A percentile compares a stretch with the other conserved stretches of the same genome.
Conservation (phyloP, 2,113 vertebrate genomes). For the Rhinoptilus africanus region DNA sequence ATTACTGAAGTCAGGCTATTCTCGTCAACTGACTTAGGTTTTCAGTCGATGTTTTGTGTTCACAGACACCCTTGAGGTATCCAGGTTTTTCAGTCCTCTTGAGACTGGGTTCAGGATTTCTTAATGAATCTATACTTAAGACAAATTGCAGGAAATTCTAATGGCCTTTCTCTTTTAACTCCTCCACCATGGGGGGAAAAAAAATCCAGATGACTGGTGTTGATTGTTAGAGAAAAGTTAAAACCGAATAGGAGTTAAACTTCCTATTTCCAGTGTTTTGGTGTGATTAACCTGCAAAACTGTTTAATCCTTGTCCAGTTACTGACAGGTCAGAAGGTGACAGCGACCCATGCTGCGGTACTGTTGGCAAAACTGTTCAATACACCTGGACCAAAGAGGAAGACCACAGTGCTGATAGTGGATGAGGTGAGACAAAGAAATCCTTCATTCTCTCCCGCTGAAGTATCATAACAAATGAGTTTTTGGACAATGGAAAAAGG, state of each 20-base stretch:
- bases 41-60: background rate
- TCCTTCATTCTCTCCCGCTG: background rate
- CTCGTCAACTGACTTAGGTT: background rate
- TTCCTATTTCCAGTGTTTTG: background rate
- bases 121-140: background rate
- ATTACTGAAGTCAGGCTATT: background rate
- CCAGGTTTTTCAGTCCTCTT: background rate
- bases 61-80: background rate
- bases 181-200: rapidly evolving
- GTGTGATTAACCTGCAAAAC: background rate
- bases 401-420: constrained; percentile 87
- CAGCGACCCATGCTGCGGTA: constrained; percentile 84
- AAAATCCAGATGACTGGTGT: background rate
- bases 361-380: constrained; percentile 87
- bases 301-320: constrained; percentile 73
- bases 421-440: constrained; percentile 84
- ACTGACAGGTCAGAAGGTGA: constrained; percentile 90
- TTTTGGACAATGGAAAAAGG: background rate
- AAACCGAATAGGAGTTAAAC: background rate
- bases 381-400: constrained; percentile 77
- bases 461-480: background rate
- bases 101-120: background rate
- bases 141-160: background rate
- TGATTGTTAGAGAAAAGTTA: background rate
- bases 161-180: background rate